Conservation (phyloP, 2,797 vertebrate species). For the Xiphorhynchus erythropygius region DNA sequence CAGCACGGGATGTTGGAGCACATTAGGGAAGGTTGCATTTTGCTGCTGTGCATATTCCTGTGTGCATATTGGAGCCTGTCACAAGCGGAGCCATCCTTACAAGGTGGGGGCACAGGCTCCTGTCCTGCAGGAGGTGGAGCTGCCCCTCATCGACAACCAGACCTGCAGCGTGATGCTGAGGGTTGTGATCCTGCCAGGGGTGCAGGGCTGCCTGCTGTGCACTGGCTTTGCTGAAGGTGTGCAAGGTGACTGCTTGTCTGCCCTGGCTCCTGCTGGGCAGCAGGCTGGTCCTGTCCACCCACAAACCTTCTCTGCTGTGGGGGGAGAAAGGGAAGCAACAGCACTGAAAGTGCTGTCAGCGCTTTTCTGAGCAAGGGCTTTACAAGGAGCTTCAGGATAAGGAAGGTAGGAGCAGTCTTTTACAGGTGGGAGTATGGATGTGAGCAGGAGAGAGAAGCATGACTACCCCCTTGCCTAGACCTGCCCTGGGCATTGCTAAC, state of each 20-base stretch:
- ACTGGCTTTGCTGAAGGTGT: neutral
- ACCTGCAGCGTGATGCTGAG: neutral
- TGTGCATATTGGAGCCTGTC: accelerated
- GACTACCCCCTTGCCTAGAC: neutral
- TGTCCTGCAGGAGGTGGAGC: neutral
- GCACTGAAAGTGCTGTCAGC: neutral
- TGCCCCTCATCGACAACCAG: neutral
- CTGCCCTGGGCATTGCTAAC: neutral
- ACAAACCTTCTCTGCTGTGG: neutral
- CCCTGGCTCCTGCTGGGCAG: neutral
- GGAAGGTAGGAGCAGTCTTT: neutral
- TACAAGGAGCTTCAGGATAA: neutral
- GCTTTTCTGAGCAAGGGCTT: neutral
- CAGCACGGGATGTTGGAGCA: neutral
- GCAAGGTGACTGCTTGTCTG: neutral
- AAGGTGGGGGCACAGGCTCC: neutral
- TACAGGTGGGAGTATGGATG: neutral
- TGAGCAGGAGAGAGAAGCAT: accelerated
- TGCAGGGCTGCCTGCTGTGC: neutral
- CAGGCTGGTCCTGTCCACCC: neutral
- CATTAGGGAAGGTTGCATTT: neutral
- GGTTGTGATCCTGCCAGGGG: accelerated
- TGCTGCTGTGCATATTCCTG: neutral
- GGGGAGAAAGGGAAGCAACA: neutral
- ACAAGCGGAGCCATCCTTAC: neutral